Percentiles rank a stretch among this genome's conserved stretches.
phyloP scores from a whole-genome alignment of 2,113 vertebrate genomes.

The Ardeotis arabs region DNA sequence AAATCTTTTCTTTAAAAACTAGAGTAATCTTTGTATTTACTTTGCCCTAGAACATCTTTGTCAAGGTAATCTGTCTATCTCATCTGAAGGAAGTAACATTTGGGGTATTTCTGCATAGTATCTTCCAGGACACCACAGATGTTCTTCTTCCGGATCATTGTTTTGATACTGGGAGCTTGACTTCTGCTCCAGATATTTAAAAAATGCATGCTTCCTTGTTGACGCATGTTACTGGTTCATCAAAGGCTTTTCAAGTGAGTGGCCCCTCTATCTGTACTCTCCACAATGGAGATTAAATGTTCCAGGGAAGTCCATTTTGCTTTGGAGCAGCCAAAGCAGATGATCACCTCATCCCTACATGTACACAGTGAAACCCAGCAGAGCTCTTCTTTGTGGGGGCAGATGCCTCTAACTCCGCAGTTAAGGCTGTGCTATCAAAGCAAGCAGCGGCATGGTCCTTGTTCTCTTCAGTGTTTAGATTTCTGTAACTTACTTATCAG shows the following conservation, averaged over 20 bases:
- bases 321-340: background rate
- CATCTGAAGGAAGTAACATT: background rate
- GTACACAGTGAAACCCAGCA: background rate
- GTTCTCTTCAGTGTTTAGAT: constrained; percentile 19
- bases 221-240: background rate
- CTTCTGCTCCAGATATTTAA: background rate
- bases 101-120: background rate
- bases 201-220: background rate
- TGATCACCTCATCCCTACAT: background rate
- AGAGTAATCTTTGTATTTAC: background rate
- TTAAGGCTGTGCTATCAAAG: background rate
- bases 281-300: background rate
- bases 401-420: background rate
- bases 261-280: background rate
- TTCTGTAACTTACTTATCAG: constrained; percentile 4
- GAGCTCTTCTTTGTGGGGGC: too few species aligned
- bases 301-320: background rate
- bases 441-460: background rate
- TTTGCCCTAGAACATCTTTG: background rate
- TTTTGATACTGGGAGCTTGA: background rate
- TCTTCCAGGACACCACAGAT: background rate
- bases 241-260: background rate
- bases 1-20: background rate
- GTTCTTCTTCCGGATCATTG: background rate
- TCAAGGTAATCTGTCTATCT: background rate